These are phyloP conservation scores for Temnothorax ravouxi DNA, from an alignment of 2,888 invertebrate genomes.

Conservation along the genomic window DNA sequence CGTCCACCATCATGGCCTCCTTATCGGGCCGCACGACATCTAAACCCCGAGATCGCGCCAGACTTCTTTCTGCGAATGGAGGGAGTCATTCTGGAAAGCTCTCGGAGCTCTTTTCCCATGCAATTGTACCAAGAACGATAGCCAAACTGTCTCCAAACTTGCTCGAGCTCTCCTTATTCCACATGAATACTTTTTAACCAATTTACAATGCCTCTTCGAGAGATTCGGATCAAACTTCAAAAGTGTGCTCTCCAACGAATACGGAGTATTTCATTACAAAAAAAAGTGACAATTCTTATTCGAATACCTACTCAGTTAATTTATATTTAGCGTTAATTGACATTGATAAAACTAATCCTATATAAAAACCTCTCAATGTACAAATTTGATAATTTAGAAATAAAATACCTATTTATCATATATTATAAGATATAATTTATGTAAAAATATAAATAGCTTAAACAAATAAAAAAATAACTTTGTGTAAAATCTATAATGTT, in stretches of 20 bases:
- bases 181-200: constrained; percentile 28
- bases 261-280: background rate
- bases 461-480: background rate
- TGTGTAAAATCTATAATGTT: background rate
- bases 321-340: background rate
- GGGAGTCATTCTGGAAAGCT: constrained; percentile 59
- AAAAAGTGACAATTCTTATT: background rate
- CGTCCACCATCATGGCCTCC: constrained; percentile 55
- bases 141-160: constrained; percentile 43
- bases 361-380: background rate
- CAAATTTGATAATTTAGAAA: constrained; percentile 4
- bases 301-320: background rate
- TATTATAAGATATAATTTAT: background rate
- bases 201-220: constrained; percentile 25
- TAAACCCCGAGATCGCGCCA: constrained; percentile 64
- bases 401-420: background rate
- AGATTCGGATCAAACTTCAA: constrained; percentile 27
- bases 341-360: background rate
- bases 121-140: constrained; percentile 47
- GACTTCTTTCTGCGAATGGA: constrained; percentile 53
- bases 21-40: constrained; percentile 68
- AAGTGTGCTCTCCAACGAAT: constrained; percentile 6
- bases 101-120: constrained; percentile 40
- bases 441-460: background rate
- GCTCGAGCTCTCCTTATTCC: constrained; percentile 38